Evolutionary conservation across 2,888 invertebrate species (phyloP).

Genomic region (Cantharis rustica): DNA sequence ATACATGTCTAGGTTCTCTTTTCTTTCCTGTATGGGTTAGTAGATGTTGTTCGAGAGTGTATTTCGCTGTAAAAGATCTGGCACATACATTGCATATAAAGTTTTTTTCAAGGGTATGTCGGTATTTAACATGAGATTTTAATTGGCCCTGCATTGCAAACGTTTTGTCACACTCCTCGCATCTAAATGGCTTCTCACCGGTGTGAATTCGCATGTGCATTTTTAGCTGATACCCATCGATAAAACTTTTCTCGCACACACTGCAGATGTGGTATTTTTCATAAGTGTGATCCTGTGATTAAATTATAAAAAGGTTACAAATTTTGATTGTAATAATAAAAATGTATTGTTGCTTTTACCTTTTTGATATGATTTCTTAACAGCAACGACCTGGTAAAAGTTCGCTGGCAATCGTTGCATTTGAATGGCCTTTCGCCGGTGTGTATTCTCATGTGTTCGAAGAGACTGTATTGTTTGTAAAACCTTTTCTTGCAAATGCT

Average conservation of each 20-base stretch:
- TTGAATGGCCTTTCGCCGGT: slow-evolving; percentile 43
- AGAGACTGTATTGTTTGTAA: slow-evolving; percentile 30
- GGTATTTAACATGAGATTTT: slow-evolving; percentile 32
- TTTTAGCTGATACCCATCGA: slow-evolving; percentile 25
- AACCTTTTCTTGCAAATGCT: slow-evolving; percentile 28
- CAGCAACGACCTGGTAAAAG: slow-evolving; percentile 30
- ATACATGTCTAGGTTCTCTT: slow-evolving; percentile 25
- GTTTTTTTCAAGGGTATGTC: slow-evolving; percentile 29
- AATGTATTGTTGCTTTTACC: background rate
- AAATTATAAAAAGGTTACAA: background rate
- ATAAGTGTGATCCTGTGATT: slow-evolving; percentile 23
- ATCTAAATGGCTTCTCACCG: slow-evolving; percentile 30
- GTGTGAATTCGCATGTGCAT: slow-evolving; percentile 29
- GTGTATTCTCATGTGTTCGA: slow-evolving; percentile 44
- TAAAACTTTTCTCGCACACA: slow-evolving; percentile 25
- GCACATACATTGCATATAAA: slow-evolving; percentile 32
- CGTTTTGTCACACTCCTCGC: slow-evolving; percentile 25
- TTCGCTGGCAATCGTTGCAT: slow-evolving; percentile 35
- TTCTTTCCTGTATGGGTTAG: slow-evolving; percentile 30
- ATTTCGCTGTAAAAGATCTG: slow-evolving; percentile 30
- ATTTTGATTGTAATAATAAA: no score
- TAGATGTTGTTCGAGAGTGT: slow-evolving; percentile 32
- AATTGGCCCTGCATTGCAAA: slow-evolving; percentile 31
- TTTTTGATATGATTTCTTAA: slow-evolving; percentile 27
- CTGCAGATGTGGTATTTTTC: slow-evolving; percentile 22